Evolutionary conservation across 2,888 invertebrate genomes (phyloP).

Genomic region (Diabrotica balteata): DNA sequence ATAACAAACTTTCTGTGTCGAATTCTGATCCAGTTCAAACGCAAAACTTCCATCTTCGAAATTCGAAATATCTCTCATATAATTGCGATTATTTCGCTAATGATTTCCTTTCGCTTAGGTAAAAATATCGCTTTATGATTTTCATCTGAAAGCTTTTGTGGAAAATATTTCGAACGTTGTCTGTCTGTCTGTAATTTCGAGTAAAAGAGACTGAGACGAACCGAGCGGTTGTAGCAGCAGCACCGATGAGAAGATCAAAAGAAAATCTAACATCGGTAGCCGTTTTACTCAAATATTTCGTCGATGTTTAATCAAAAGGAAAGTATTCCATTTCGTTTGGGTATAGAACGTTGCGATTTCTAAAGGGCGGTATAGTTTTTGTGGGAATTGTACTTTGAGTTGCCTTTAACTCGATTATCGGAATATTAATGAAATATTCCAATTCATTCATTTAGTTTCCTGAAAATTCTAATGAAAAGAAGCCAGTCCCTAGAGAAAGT

Average conservation of each 20-base stretch:
- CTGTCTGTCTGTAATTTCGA: conserved; percentile 44
- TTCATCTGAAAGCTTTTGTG: conserved; percentile 46
- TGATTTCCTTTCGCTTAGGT: conserved; percentile 45
- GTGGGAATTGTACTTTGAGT: too few relatives aligned
- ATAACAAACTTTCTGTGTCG: conserved; percentile 2
- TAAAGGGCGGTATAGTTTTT: too few relatives aligned
- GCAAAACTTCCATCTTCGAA: conserved; percentile 9
- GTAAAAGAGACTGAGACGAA: conserved; percentile 32
- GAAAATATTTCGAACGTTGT: conserved; percentile 48
- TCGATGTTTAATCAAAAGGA: conserved; percentile 45
- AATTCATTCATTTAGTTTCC: too few relatives aligned
- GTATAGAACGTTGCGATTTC: not conserved
- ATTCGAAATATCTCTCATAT: conserved; percentile 23
- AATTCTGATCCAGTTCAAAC: conserved; percentile 6
- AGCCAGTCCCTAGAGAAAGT: too few relatives aligned
- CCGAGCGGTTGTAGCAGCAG: conserved; percentile 41
- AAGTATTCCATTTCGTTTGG: conserved; percentile 38
- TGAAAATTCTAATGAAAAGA: too few relatives aligned
- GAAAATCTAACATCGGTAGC: conserved; percentile 41
- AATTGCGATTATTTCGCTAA: conserved; percentile 42
- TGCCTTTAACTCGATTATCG: too few relatives aligned
- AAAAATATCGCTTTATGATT: conserved; percentile 48
- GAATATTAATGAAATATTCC: too few relatives aligned
- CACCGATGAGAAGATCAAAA: conserved; percentile 38
- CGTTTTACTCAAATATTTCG: conserved; percentile 41